phyloP scores from a whole-genome alignment of 2,888 invertebrate species.

The Nemoura dubitans region DNA sequence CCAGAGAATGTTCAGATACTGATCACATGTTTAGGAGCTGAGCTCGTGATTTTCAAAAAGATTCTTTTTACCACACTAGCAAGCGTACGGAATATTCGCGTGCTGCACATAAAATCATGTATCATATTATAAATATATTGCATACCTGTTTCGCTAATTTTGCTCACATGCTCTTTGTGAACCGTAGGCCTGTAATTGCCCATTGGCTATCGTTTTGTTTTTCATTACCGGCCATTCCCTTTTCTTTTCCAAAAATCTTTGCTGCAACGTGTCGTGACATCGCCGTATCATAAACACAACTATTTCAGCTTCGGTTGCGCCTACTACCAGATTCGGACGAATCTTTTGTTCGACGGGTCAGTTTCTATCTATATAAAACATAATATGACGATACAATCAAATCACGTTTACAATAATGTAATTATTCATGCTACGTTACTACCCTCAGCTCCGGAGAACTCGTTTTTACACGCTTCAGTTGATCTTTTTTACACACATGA shows the following conservation, averaged over 20 bases:
- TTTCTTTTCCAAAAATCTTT: neutral
- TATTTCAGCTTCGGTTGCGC: neutral
- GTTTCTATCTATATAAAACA: neutral
- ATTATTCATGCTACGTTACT: conserved; percentile 14
- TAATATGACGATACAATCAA: neutral
- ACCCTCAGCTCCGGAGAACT: neutral
- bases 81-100: neutral
- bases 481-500: neutral
- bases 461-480: conserved; percentile 22
- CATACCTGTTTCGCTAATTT: neutral
- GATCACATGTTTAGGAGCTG: neutral
- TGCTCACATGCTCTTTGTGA: neutral
- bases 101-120: neutral
- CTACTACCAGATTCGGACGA: neutral
- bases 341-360: neutral
- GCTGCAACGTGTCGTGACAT: neutral
- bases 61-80: neutral
- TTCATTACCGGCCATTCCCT: no score
- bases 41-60: neutral
- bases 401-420: conserved; percentile 26
- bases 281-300: neutral
- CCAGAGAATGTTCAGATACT: neutral
- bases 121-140: no score
- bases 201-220: neutral
- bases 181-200: neutral